Base-by-base conservation (phyloP, 1,140 invertebrate species). In the Zaprionus inermis region DNA sequence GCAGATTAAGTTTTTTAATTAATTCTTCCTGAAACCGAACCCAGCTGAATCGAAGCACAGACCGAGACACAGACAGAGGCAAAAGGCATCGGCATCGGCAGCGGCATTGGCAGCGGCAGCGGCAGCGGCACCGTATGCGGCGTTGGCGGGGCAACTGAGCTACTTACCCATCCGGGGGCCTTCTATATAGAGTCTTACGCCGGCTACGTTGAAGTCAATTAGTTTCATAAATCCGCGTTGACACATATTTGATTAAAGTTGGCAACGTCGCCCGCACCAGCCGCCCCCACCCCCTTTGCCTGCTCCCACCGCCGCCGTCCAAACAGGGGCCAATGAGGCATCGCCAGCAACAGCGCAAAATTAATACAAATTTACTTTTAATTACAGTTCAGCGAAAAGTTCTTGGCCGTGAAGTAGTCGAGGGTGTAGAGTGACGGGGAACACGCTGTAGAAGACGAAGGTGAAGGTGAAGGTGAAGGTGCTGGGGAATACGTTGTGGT, bases 1-100 rank as follows among this genome's bases (percentile, higher is more conserved):
- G 79, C 72, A 76, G 82, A 86, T 85, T 81, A 85, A 86, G 82
- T 86, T 82, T 85, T 86, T 85, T 86, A 85, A 85, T 85, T 85
- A 85, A 85, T 86, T 86, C 75, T 63, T 76, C 54, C 56, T 59
- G 55, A 71, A 46, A 46, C 58, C 68, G 58, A 66, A 59, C 63
- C n/a, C n/a, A 7, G 38, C 7, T 67, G 55, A 61, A 55, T 55
- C 24, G 6, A 41, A 46, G 46, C 51, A 10, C 38, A 44, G 14
- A 6, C 36, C 4, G 12, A 38, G 46, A 10, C 46, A 20, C 18
- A 51, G 46, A 49, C 46, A 2, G 5, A 28, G 24, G 24, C 24
- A 28, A 3, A 28, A 28, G 24, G 24, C 3, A 28, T 2, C 22
- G 4, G 22, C n/a, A n/a, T n/a, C n/a, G n/a, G n/a, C n/a, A n/a